Evolutionary conservation across 2,797 vertebrate genomes (phyloP).

Genomic region (Dryobates pubescens): DNA sequence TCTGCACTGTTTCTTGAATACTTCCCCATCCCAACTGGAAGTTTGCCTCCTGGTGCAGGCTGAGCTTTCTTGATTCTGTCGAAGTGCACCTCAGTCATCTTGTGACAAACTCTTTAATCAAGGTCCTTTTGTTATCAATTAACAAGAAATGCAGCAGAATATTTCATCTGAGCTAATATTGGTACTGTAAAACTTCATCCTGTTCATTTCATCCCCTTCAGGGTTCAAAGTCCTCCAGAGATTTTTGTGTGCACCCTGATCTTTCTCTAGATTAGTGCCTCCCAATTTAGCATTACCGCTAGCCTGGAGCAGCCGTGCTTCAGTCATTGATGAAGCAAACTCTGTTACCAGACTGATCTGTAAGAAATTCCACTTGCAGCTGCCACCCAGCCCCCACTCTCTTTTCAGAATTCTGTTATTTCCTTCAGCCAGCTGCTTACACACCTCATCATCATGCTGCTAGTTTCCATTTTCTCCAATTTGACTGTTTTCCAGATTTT

Average conservation of each 20-base stretch:
- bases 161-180: background rate
- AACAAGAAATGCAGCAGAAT: background rate
- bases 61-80: background rate
- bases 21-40: background rate
- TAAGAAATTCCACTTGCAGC: background rate
- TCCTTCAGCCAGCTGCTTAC: background rate
- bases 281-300: background rate
- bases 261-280: background rate
- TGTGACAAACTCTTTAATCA: background rate
- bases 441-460: background rate
- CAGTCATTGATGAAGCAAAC: background rate
- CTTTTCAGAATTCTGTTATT: background rate
- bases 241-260: background rate
- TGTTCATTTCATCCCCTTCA: background rate
- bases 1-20: background rate
- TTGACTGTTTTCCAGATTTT: background rate
- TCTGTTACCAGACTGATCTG: background rate
- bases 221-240: background rate
- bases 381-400: background rate
- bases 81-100: background rate
- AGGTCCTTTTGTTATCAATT: background rate
- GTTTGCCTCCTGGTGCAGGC: background rate
- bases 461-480: background rate
- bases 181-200: background rate
- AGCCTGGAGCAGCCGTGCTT: background rate